Evolutionary conservation across 1,140 invertebrate species (phyloP).

Genomic region (Cecropterus lyciades): DNA sequence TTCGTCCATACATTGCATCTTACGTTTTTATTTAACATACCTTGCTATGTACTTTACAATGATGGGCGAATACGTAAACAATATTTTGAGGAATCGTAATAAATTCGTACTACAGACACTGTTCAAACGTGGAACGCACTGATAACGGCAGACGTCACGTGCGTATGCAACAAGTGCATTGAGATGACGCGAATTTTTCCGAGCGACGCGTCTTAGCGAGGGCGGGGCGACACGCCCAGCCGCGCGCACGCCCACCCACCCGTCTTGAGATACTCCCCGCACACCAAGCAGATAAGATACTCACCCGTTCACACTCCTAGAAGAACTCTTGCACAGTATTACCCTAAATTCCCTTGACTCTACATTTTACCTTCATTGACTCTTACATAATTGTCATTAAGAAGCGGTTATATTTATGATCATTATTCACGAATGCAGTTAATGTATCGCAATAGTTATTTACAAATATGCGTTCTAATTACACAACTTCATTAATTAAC

Average conservation of each 20-base stretch:
- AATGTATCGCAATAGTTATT: conserved; percentile 25
- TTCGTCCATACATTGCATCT: too few relatives aligned
- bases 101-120: too few relatives aligned
- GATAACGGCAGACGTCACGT: conserved; percentile 30
- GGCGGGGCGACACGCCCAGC: conserved; percentile 72
- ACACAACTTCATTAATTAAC: conserved; percentile 13
- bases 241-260: conserved; percentile 67
- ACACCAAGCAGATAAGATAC: conserved; percentile 24
- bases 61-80: too few relatives aligned
- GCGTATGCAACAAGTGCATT: conserved; percentile 53
- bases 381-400: conserved; percentile 18
- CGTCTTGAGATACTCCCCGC: conserved; percentile 54
- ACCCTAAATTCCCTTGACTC: background rate
- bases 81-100: too few relatives aligned
- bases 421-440: conserved; percentile 40
- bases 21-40: too few relatives aligned
- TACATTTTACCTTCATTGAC: background rate
- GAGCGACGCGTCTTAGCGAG: conserved; percentile 59
- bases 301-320: conserved; percentile 12
- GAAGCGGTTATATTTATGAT: background rate
- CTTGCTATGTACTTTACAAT: too few relatives aligned
- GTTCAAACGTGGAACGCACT: too few relatives aligned
- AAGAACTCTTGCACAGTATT: background rate
- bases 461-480: conserved; percentile 32
- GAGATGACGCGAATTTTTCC: conserved; percentile 63